Evolutionary conservation across 2,888 invertebrate species (phyloP), one percentile per base, ranked within the genome.

Genomic region (Amphimallon solstitiale): DNA sequence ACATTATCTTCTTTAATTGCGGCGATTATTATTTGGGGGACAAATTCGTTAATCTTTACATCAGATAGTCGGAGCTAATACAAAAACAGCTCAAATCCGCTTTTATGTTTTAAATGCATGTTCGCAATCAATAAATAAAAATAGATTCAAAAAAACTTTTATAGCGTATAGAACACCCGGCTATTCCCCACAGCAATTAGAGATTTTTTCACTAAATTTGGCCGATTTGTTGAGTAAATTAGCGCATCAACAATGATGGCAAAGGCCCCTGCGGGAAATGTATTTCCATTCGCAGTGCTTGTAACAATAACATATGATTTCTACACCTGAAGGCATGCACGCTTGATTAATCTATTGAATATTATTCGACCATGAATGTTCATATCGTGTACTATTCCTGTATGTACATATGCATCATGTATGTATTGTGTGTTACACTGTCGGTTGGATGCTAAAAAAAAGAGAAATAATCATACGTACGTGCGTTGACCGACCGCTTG

Each of bases 281-380:
- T 66, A 75, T 75, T 76, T 74, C 74, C 75, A 74, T 74, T 72
- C 67, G 68, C 62, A 71, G 68, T 70, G 74, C 70, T 72, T 73
- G 74, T 73, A 76, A 76, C 76, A 75, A 75, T 76, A 77, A 74
- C 75, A 74, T 73, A 74, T 76, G 76, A 77, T 76, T 75, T 70
- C 67, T 71, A 68, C 49, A 70, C 75, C 77, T 74, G 66, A 66
- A 70, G 74, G 76, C 73, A 70, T 68, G 72, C 72, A 73, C 70
- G 71, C 70, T 68, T 74, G 75, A 75, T 76, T 74, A 74, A 73
- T 75, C 74, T 72, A 71, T 72, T 67, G 72, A 71, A 70, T 70
- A 66, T 64, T 66, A 69, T 70, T 62, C 48, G 48, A 46, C 46
- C 61, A 46, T 61, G 40, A 61, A 61, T 56, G 56, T 40, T 56